These are phyloP conservation scores for Dynastes hyllus DNA, from an alignment of 2,888 invertebrate genomes.

Conservation along the genomic window DNA sequence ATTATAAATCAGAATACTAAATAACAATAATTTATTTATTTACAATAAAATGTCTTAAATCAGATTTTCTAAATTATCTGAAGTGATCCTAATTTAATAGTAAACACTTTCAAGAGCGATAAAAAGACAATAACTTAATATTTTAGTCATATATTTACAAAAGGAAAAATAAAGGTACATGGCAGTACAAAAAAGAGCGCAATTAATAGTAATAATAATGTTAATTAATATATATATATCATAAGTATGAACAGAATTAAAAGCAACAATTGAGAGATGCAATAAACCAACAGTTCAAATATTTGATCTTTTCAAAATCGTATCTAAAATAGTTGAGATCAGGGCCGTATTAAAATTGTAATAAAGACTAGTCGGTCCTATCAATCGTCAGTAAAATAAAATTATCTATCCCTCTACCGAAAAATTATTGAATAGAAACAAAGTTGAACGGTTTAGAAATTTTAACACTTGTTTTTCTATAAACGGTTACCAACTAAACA, in stretches of 20 bases:
- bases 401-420: conserved; percentile 56
- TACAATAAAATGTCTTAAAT: too few species aligned
- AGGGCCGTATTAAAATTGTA: conserved; percentile 53
- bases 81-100: too few species aligned
- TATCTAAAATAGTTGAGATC: conserved; percentile 58
- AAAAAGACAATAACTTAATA: conserved; percentile 32
- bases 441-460: conserved; percentile 5
- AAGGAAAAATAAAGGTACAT: conserved; percentile 53
- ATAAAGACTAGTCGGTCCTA: conserved; percentile 60
- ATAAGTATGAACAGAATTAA: conserved; percentile 43
- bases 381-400: conserved; percentile 57
- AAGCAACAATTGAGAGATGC: conserved; percentile 31
- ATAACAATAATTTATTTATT: too few species aligned
- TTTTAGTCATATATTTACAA: conserved; percentile 53
- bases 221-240: conserved; percentile 48
- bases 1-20: too few species aligned
- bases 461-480: conserved; percentile 1
- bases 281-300: conserved; percentile 38
- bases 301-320: conserved; percentile 17
- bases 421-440: conserved; percentile 45
- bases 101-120: background rate
- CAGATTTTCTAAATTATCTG: too few species aligned
- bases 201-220: conserved; percentile 46
- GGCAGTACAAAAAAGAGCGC: conserved; percentile 52
- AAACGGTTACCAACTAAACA: conserved; percentile 30